Percentiles rank a stretch among this genome's conserved stretches.
Evolutionary conservation across 2,113 vertebrate genomes (phyloP).

Genomic region (Xyliphius kryptos): DNA sequence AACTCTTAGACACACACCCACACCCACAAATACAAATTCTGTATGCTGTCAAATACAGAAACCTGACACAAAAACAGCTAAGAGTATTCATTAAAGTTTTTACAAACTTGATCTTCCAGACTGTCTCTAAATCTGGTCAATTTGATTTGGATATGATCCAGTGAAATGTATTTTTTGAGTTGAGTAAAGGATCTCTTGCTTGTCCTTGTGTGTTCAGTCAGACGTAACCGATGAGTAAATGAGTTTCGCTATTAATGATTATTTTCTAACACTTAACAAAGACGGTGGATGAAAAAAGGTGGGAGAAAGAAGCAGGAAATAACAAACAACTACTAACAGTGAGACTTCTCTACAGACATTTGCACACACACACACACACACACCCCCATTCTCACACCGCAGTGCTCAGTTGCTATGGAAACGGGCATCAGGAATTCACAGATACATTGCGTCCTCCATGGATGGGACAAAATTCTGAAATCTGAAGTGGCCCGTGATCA

Average conservation of each 20-base stretch:
- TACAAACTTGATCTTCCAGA: background rate
- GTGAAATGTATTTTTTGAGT: conserved; percentile 3
- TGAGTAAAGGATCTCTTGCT: conserved; percentile 8
- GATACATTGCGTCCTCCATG: conserved; percentile 62
- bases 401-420: conserved; percentile 60
- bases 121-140: background rate
- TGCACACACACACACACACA: conserved; percentile 17
- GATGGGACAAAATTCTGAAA: conserved; percentile 47
- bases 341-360: conserved; percentile 1
- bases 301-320: background rate
- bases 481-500: conserved; percentile 52
- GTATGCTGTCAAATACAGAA: background rate
- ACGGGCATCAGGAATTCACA: conserved; percentile 63
- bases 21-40: background rate
- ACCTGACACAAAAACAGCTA: conserved; percentile 10
- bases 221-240: conserved; percentile 1
- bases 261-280: conserved; percentile 8
- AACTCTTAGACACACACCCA: background rate
- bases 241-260: conserved; percentile 3
- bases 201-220: background rate
- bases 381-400: too few relatives aligned
- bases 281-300: background rate
- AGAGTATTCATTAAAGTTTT: background rate
- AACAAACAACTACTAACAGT: conserved; percentile 15
- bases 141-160: conserved; percentile 3